Evolutionary conservation across 2,113 vertebrate genomes (phyloP), one percentile per base, ranked within the genome.

Genomic region (Lepidothrix coronata): DNA sequence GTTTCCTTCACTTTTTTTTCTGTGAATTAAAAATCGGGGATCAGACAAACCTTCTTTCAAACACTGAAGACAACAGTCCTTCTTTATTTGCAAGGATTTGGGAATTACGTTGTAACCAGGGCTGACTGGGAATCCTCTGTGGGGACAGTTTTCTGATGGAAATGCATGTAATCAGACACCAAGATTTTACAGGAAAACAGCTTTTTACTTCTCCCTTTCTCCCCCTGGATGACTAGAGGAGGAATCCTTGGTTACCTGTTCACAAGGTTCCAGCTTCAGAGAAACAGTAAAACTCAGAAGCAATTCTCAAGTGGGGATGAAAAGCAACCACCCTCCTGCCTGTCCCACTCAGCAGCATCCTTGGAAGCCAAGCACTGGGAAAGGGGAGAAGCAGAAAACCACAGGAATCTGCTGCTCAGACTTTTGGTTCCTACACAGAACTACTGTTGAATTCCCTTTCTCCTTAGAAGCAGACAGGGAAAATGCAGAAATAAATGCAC

Each of bases 121-220:
- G 44, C 24, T 81, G 20, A 15, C 18, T 67, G 72, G 22, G 11
- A 81, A 49, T 39, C 6, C 51, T 73, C 63, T 31, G 10, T 62
- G 23, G 58, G 17, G 77, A 74, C 27, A 63, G 20, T 67, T 80
- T 84, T 63, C 35, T 2, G 1, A 19, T 19, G 28, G 24, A 80
- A 80, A 80, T 8, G 5, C 0, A 0, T 66, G 16, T 61, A 44
- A 48, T 63, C 19, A 66, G 52, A 39, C 41, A 54, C 14, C 1
- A 1, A 84, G 13, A 51, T 74, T 77, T 84, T 33, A 67, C 28
- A 21, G 18, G 15, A 59, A 67, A n/a, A 77, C 86, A 88, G 12
- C 11, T 33, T 85, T 91, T 58, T 65, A 78, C 81, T 92, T 81
- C 25, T 22, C 28, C 7, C 10, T 65, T 22, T 72, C 23, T 35